Evolutionary conservation across 2,113 vertebrate genomes (phyloP).

Genomic region (Argyrosomus japonicus): DNA sequence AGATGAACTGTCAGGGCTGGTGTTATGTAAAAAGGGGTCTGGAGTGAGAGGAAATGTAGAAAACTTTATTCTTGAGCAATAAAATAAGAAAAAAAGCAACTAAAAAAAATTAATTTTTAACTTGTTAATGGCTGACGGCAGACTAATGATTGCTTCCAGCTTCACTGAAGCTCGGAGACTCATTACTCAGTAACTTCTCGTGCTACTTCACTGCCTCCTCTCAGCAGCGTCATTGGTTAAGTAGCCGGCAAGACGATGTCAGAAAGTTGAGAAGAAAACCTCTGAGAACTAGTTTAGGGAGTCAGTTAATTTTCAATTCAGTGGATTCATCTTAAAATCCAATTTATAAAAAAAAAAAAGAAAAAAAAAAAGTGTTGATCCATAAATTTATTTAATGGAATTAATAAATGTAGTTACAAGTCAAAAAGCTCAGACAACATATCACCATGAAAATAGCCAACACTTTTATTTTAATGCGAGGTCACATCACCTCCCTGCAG

Average conservation of each 20-base stretch:
- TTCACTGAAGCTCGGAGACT: neutral
- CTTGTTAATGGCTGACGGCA: neutral
- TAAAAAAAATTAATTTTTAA: neutral
- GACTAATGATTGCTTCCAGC: neutral
- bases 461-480: neutral
- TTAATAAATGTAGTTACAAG: neutral
- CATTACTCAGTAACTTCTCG: neutral
- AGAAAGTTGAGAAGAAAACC: neutral
- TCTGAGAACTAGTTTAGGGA: neutral
- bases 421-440: neutral
- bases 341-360: too few relatives aligned
- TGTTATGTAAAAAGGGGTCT: neutral
- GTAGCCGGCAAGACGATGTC: neutral
- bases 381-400: neutral
- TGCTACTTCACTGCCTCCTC: neutral
- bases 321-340: neutral
- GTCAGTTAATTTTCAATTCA: neutral
- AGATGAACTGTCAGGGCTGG: neutral
- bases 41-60: neutral
- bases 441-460: neutral
- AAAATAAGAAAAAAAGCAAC: neutral
- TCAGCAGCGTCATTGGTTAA: neutral
- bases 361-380: neutral
- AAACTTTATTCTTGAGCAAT: constrained; percentile 26
- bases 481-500: constrained; percentile 9